Percentiles rank a stretch among this genome's conserved stretches.
phyloP scores from a whole-genome alignment of 1,140 invertebrate species.

The Achatina immaculata region DNA sequence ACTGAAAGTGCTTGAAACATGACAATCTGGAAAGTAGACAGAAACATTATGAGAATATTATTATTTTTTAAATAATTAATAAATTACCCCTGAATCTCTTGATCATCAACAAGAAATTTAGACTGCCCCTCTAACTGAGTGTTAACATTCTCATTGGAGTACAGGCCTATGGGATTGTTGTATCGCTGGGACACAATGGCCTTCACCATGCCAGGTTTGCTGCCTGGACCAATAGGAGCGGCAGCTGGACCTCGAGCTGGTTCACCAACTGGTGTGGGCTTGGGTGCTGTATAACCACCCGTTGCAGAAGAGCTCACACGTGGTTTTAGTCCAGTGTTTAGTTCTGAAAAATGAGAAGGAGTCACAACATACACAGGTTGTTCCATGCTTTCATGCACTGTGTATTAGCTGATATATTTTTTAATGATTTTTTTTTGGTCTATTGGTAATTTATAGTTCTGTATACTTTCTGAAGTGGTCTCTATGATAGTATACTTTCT shows the following conservation, averaged over 20 bases:
- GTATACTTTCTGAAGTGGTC: too few relatives aligned
- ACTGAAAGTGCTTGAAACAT: too few relatives aligned
- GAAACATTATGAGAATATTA: too few relatives aligned
- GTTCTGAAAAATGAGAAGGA: slow-evolving; percentile 42
- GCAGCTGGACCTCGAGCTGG: slow-evolving; percentile 29
- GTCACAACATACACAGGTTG: too few relatives aligned
- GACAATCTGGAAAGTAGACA: too few relatives aligned
- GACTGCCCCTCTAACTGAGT: slow-evolving; percentile 93
- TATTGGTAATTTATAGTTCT: too few relatives aligned
- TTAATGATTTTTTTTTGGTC: too few relatives aligned
- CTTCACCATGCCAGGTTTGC: slow-evolving; percentile 46
- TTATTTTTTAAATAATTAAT: too few relatives aligned
- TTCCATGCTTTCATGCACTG: too few relatives aligned
- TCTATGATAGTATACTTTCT: too few relatives aligned
- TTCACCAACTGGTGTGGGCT: slow-evolving; percentile 12
- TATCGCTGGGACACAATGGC: slow-evolving; percentile 94
- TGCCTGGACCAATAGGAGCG: slow-evolving; percentile 32
- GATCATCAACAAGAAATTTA: slow-evolving; percentile 77
- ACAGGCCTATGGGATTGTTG: slow-evolving; percentile 93
- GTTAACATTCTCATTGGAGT: slow-evolving; percentile 93
- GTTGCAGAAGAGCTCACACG: not conserved
- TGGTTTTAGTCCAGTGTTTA: slow-evolving; percentile 43
- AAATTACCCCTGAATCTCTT: slow-evolving; percentile 13
- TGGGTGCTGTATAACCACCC: slow-evolving; percentile 27
- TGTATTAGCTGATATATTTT: too few relatives aligned